Conservation (phyloP, 2,797 vertebrate genomes). For the Chromis chromis region DNA sequence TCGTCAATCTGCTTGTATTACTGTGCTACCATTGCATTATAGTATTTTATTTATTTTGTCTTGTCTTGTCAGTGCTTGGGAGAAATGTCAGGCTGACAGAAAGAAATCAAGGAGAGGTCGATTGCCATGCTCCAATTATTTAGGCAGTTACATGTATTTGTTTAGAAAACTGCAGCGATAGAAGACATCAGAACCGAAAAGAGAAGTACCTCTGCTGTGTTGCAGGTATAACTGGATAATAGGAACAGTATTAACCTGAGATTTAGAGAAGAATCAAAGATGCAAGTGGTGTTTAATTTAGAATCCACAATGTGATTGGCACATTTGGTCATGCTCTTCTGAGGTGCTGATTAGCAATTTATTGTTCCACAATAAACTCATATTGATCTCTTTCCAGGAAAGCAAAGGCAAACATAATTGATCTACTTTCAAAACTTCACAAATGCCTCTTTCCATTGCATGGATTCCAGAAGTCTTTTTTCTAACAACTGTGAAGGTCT, state of each 20-base stretch:
- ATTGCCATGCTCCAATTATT: constrained; percentile 45
- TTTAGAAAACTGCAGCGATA: constrained; percentile 15
- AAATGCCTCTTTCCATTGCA: constrained; percentile 23
- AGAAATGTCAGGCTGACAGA: constrained; percentile 38
- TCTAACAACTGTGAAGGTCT: neutral
- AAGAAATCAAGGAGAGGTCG: constrained; percentile 36
- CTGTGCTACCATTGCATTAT: constrained; percentile 21
- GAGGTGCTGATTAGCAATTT: constrained; percentile 51
- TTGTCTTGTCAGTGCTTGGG: constrained; percentile 8
- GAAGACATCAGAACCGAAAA: constrained; percentile 11
- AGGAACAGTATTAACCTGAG: neutral
- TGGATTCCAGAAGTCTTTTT: constrained; percentile 2
- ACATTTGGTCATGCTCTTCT: constrained; percentile 46
- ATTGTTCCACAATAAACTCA: constrained; percentile 40
- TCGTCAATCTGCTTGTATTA: constrained; percentile 38
- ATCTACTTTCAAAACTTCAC: constrained; percentile 40
- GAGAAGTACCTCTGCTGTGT: neutral
- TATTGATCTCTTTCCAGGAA: constrained; percentile 62
- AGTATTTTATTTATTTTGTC: constrained; percentile 45
- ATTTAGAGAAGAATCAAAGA: constrained; percentile 42
- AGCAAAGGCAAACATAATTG: constrained; percentile 62
- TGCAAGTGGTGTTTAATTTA: constrained; percentile 55
- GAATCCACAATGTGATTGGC: constrained; percentile 38
- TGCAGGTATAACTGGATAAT: constrained; percentile 17
- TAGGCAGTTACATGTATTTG: constrained; percentile 5